Conservation (phyloP, 2,888 invertebrate species). For the Cataglyphis altisquamis region DNA sequence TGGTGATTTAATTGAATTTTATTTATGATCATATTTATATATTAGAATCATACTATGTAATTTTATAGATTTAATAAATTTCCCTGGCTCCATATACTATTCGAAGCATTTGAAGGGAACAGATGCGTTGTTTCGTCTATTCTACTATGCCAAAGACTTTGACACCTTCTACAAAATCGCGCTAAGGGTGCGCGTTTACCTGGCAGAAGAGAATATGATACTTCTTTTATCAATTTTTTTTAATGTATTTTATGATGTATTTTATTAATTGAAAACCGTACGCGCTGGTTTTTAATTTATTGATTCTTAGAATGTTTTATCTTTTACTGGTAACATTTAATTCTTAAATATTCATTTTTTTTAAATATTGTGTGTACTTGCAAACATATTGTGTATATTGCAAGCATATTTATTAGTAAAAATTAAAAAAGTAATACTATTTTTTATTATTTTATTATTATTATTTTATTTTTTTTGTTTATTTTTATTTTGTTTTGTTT, state of each 20-base stretch:
- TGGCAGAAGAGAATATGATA: not conserved
- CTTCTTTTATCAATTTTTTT: not conserved
- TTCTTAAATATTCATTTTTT: not conserved
- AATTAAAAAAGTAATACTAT: not conserved
- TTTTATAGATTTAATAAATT: not conserved
- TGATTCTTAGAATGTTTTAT: not conserved
- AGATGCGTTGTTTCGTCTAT: conserved; percentile 80
- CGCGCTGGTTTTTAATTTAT: not conserved
- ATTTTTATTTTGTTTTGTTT: not conserved
- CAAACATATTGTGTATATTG: not conserved
- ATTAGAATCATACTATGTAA: not conserved
- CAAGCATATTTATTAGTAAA: not conserved
- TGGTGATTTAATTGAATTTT: not conserved
- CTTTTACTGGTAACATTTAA: not conserved
- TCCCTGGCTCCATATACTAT: conserved; percentile 83
- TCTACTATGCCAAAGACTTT: conserved; percentile 85
- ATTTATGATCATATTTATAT: not conserved
- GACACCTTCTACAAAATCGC: conserved; percentile 85
- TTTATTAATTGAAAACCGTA: not conserved
- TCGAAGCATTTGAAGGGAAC: conserved; percentile 79
- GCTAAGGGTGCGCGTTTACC: conserved; percentile 83
- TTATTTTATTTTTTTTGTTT: not conserved
- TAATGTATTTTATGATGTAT: not conserved
- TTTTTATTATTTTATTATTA: not conserved
- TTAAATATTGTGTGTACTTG: no score